Base-by-base conservation (phyloP, 2,797 vertebrate genomes). In the Eulemur mongoz region DNA sequence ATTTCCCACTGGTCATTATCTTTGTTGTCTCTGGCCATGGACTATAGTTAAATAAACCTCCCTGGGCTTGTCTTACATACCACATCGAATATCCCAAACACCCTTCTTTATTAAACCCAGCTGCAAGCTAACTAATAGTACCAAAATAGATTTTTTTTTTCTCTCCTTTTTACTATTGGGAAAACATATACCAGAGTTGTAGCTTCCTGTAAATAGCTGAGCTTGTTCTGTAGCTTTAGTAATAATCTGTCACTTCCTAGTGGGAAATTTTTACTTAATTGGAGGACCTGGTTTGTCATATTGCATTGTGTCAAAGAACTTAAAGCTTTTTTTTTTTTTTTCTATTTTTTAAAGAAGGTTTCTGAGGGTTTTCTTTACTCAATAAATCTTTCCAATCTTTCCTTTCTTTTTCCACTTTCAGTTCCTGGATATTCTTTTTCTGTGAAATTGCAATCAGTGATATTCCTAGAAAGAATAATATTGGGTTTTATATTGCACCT, bases 31-130 rank as follows among this genome's bases (percentile, higher is more conserved):
- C 95, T 97, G 80, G 72, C 90, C 96, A 72, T 43, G 92, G 95
- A 96, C 52, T 61, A 95, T 40, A 63, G 52, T 96, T 92, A 98
- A 89, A 97, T 88, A 97, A 98, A 97, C 76, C 70, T 96, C 91
- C 50, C 17, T 91, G 59, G 50, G 38, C 32, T 98, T 97, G 61
- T 94, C 94, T 95, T 90, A 89, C 61, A 94, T 63, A 91, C 83
- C 94, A 97, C 98, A 96, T 96, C 10, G 20, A 93, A 96, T 93
- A 95, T 89, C 14, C 78, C 61, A 94, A 97, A 89, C 82, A 93
- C 86, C 30, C 80, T 45, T 97, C 93, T 38, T 93, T 98, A 98
- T 97, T 96, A 97, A 96, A 82, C 94, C 81, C 97, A 98, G 97
- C 59, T 98, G 93, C 92, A 93, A 85, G 59, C 90, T 97, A 97